Evolutionary conservation across 2,113 vertebrate species (phyloP).

Genomic region (Neodon shergylaensis): DNA sequence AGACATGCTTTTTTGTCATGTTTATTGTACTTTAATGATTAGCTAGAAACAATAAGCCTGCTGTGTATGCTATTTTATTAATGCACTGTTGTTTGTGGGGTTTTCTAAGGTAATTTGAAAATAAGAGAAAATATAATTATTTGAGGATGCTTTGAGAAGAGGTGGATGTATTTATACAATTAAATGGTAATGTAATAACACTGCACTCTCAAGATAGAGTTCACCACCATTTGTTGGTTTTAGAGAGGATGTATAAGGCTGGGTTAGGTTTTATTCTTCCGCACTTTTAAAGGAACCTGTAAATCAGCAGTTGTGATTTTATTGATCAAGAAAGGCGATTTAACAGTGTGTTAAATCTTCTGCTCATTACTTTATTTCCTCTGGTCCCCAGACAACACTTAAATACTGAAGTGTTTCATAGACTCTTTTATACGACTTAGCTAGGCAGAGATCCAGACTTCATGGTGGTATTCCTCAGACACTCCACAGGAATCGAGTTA

Average conservation of each 20-base stretch:
- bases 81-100: constrained; percentile 45
- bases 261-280: constrained; percentile 7
- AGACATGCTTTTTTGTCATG: constrained; percentile 74
- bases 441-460: constrained; percentile 10
- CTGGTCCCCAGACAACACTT: constrained; percentile 37
- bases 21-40: constrained; percentile 72
- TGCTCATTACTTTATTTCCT: constrained; percentile 10
- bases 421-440: neutral
- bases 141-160: constrained; percentile 64
- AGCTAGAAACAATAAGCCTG: constrained; percentile 66
- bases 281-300: constrained; percentile 8
- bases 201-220: constrained; percentile 36
- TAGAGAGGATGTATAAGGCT: neutral
- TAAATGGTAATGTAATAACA: constrained; percentile 67
- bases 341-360: constrained; percentile 42
- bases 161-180: constrained; percentile 73
- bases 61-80: constrained; percentile 61
- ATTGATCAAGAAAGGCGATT: constrained; percentile 53
- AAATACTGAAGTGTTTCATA: constrained; percentile 22
- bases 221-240: neutral
- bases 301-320: constrained; percentile 42
- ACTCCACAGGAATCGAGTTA: neutral
- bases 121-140: constrained; percentile 75
- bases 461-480: neutral
- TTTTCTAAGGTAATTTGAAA: constrained; percentile 73